A percentile compares a stretch with the other conserved stretches of the same genome.
Evolutionary conservation across 2,113 vertebrate species (phyloP).

Genomic region (Oryctolagus cuniculus): DNA sequence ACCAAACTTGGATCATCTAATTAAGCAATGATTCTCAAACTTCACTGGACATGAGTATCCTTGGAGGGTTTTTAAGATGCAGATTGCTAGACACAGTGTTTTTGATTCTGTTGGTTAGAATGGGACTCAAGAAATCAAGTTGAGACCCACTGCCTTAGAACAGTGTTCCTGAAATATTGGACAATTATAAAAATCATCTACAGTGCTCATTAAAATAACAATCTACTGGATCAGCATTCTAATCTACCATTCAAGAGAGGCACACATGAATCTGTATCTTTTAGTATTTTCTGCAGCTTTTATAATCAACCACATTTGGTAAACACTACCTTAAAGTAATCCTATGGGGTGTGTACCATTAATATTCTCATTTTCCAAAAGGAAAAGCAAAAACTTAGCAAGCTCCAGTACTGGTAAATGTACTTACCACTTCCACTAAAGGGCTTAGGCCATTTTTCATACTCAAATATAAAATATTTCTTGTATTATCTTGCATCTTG

Average conservation of each 20-base stretch:
- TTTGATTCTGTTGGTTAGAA: constrained; percentile 24
- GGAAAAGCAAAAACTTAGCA: neutral
- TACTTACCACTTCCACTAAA: neutral
- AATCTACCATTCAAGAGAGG: neutral
- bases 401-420: neutral
- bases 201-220: neutral
- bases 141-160: neutral
- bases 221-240: neutral
- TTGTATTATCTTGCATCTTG: neutral
- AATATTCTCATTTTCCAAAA: neutral
- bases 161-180: neutral
- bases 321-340: neutral
- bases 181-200: neutral
- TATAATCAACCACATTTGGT: neutral
- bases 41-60: neutral
- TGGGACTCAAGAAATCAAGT: neutral
- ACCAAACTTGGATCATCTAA: neutral
- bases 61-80: neutral
- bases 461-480: neutral
- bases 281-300: neutral
- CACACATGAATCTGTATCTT: neutral
- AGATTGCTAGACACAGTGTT: neutral
- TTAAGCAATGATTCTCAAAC: neutral
- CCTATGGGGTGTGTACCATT: neutral
- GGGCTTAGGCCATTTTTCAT: neutral